Evolutionary conservation across 2,888 invertebrate species (phyloP).

Genomic region (Apodemia mormo): DNA sequence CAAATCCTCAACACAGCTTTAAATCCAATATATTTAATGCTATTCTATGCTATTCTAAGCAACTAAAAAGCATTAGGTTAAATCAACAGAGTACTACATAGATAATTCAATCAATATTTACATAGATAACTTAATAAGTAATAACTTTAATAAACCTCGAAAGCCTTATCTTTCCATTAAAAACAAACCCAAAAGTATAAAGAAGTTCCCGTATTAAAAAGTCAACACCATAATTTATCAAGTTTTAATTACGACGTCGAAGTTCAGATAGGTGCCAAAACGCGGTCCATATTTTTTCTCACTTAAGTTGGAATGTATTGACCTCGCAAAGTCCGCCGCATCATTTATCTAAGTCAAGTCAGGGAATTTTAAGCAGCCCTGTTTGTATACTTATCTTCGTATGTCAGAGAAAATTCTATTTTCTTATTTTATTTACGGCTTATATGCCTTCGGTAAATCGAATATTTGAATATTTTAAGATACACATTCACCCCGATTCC

Average conservation of each 20-base stretch:
- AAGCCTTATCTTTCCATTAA: too few species aligned
- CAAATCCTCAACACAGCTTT: too few species aligned
- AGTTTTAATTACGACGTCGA: slow-evolving; percentile 13
- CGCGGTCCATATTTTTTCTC: slow-evolving; percentile 17
- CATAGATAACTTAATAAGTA: too few species aligned
- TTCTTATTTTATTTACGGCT: slow-evolving; percentile 13
- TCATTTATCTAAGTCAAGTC: slow-evolving; percentile 19
- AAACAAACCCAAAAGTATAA: too few species aligned
- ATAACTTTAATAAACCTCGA: too few species aligned
- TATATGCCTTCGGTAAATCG: slow-evolving; percentile 5
- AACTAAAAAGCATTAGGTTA: too few species aligned
- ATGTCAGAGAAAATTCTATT: slow-evolving; percentile 14
- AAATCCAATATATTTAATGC: too few species aligned
- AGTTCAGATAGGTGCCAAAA: slow-evolving; percentile 18
- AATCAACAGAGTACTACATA: too few species aligned
- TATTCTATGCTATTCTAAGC: too few species aligned
- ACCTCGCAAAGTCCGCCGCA: slow-evolving; percentile 12
- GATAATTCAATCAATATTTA: too few species aligned
- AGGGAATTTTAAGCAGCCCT: slow-evolving; percentile 12
- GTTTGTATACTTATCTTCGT: slow-evolving; percentile 17
- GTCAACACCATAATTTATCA: slow-evolving; percentile 11
- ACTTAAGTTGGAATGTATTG: slow-evolving; percentile 17
- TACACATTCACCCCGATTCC: not conserved
- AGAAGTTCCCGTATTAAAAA: too few species aligned
- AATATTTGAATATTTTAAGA: slow-evolving; percentile 3